phyloP scores from a whole-genome alignment of 2,113 vertebrate species.

The Carassius carassius region DNA sequence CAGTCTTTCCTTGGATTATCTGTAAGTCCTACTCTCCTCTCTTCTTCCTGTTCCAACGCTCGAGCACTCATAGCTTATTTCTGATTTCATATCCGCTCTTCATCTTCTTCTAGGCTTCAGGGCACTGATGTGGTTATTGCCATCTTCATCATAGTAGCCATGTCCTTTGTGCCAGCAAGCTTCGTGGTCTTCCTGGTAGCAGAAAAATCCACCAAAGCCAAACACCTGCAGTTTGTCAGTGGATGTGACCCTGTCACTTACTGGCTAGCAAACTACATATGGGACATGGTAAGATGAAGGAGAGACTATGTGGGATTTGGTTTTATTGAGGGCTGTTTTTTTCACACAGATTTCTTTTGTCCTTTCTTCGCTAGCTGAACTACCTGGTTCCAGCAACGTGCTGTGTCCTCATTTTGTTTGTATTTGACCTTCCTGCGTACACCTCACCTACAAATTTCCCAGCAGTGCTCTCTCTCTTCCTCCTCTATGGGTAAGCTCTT shows the following conservation, averaged over 20 bases:
- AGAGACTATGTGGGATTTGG: conserved; percentile 2
- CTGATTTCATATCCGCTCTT: neutral
- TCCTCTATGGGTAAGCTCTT: conserved; percentile 87
- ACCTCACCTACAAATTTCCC: conserved; percentile 96
- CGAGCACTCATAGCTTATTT: neutral
- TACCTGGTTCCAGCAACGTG: conserved; percentile 95
- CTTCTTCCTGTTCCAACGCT: neutral
- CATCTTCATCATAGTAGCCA: conserved; percentile 98
- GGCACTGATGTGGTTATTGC: conserved; percentile 96
- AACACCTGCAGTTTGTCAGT: conserved; percentile 95
- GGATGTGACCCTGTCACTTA: conserved; percentile 95
- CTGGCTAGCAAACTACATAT: conserved; percentile 96
- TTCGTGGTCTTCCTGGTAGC: conserved; percentile 97
- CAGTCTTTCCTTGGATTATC: conserved; percentile 94
- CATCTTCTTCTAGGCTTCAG: conserved; percentile 80
- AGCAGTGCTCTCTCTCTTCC: conserved; percentile 90
- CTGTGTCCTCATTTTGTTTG: conserved; percentile 95
- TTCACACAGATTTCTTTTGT: neutral
- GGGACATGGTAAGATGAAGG: conserved; percentile 89
- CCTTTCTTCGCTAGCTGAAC: conserved; percentile 80
- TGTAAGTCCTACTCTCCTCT: conserved; percentile 74
- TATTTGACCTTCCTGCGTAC: conserved; percentile 94
- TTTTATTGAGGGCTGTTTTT: no score
- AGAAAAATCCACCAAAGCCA: conserved; percentile 94
- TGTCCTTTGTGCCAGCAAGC: conserved; percentile 97